These are phyloP conservation scores for Onychomys arenicola DNA, from an alignment of 2,797 vertebrate species.

Conservation along the genomic window DNA sequence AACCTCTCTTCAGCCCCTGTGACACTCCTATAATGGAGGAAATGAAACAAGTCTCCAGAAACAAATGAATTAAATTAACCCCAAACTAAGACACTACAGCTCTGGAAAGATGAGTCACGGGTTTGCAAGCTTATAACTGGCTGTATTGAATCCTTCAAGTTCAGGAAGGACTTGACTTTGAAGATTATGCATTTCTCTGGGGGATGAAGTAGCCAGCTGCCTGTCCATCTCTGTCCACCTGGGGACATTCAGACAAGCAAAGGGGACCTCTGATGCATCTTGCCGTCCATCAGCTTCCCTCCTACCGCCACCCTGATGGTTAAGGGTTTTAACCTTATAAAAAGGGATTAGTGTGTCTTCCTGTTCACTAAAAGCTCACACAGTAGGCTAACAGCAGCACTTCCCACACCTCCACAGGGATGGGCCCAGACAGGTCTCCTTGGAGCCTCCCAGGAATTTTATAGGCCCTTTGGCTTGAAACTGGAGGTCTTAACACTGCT, in stretches of 20 bases:
- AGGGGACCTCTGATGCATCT: neutral
- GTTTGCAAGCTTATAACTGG: neutral
- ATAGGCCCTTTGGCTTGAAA: conserved; percentile 6
- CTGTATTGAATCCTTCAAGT: neutral
- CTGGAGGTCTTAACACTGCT: neutral
- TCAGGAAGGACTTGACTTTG: neutral
- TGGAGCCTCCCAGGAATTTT: neutral
- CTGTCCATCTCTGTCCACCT: neutral
- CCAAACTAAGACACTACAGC: neutral
- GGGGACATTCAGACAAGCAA: neutral
- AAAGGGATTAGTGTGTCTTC: neutral
- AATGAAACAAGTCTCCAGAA: neutral
- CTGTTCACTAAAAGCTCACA: neutral
- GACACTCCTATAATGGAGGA: neutral
- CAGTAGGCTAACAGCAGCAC: neutral
- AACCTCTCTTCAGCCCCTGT: neutral
- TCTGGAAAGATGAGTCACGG: neutral
- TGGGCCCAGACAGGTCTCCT: neutral
- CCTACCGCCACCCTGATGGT: neutral
- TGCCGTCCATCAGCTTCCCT: neutral
- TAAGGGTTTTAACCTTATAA: neutral
- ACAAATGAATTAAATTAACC: neutral
- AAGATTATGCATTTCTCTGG: neutral
- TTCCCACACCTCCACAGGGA: neutral
- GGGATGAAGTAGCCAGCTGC: neutral